A percentile compares a stretch with the other conserved stretches of the same genome.
Conservation (phyloP, 2,113 vertebrate genomes). For the Pampusana beccarii region DNA sequence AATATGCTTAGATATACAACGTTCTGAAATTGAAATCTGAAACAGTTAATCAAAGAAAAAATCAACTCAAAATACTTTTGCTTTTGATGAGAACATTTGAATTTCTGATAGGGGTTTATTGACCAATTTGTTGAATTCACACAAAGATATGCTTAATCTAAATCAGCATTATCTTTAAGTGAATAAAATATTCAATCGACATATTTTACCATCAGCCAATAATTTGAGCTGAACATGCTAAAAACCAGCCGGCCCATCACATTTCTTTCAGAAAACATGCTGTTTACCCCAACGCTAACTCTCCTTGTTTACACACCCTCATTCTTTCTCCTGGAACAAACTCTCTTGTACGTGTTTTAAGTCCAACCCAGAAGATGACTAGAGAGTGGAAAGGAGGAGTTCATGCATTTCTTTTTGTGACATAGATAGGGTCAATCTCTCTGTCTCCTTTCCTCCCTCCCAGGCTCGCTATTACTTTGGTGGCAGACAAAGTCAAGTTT, state of each 20-base stretch:
- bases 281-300: not conserved
- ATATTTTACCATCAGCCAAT: not conserved
- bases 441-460: not conserved
- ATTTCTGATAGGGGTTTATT: not conserved
- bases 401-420: not conserved
- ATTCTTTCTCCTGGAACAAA: not conserved
- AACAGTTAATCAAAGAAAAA: not conserved
- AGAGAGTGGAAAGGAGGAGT: not conserved
- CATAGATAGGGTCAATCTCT: not conserved
- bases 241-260: not conserved
- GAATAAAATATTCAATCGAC: not conserved
- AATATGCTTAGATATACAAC: not conserved
- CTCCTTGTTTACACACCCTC: not conserved
- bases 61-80: not conserved
- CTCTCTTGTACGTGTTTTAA: not conserved
- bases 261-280: not conserved
- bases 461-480: not conserved
- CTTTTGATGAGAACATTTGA: not conserved
- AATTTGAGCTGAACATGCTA: not conserved
- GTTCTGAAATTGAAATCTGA: not conserved
- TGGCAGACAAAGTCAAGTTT: not conserved
- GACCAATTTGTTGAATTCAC: not conserved
- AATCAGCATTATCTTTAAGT: not conserved
- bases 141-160: not conserved
- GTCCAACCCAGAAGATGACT: not conserved